Conservation (phyloP, 2,888 invertebrate genomes). For the Sicus ferrugineus region DNA sequence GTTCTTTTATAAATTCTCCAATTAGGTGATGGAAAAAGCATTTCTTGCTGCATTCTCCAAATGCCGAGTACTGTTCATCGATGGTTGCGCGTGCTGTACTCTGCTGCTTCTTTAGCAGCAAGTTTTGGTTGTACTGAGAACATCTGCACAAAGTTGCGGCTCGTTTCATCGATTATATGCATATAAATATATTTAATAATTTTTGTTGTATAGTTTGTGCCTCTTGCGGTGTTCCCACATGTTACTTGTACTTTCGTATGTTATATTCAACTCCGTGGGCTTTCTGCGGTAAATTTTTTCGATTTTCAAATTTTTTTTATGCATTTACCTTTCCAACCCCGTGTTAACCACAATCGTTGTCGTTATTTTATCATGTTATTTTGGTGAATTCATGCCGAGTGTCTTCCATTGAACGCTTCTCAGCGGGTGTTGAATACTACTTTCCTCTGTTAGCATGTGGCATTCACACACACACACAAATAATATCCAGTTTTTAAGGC, state of each 20-base stretch:
- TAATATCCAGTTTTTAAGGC: neutral
- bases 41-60: no score
- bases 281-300: conserved; percentile 7
- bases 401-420: conserved; percentile 31
- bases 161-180: neutral
- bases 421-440: conserved; percentile 35
- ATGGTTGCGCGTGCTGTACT: conserved; percentile 15
- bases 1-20: no score
- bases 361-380: conserved; percentile 16
- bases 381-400: conserved; percentile 2
- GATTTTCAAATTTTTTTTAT: no score
- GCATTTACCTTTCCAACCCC: neutral
- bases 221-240: conserved; percentile 10
- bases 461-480: conserved; percentile 11
- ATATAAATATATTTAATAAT: neutral
- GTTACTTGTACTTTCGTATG: neutral
- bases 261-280: no score
- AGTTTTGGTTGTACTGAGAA: conserved; percentile 21
- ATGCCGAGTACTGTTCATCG: no score
- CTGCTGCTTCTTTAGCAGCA: conserved; percentile 7
- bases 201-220: neutral
- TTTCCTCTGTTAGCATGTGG: conserved; percentile 21
- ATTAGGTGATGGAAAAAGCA: no score
- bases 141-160: conserved; percentile 28
- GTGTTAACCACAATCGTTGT: conserved; percentile 16